phyloP scores from a whole-genome alignment of 2,113 vertebrate genomes.

The Muntiacus muntjak region DNA sequence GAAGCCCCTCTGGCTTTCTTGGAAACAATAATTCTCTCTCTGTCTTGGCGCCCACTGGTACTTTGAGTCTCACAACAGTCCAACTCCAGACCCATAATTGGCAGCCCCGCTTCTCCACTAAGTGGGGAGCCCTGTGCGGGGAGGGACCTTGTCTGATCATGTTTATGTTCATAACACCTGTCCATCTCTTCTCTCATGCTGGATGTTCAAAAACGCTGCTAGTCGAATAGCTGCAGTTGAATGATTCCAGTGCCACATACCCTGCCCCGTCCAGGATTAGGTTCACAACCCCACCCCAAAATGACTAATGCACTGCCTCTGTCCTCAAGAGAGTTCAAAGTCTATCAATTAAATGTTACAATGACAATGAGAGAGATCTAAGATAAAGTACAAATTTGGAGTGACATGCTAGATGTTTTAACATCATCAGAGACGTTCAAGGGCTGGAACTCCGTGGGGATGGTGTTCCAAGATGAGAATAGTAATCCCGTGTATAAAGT shows the following conservation, averaged over 20 bases:
- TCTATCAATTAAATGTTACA: background rate
- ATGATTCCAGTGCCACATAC: fast-evolving
- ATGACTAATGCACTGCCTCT: background rate
- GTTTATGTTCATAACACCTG: background rate
- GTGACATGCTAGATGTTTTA: background rate
- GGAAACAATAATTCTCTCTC: background rate
- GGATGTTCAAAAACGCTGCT: fast-evolving
- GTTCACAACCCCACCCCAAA: background rate
- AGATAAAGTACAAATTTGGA: background rate
- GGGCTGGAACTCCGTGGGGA: background rate
- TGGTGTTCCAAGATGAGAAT: background rate
- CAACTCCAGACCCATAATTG: fast-evolving
- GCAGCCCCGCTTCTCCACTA: no score
- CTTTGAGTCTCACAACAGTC: background rate
- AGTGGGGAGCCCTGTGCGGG: fast-evolving
- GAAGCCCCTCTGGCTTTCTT: background rate
- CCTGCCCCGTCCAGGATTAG: fast-evolving
- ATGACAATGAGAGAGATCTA: background rate
- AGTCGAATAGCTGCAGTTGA: background rate
- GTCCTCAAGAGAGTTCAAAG: background rate
- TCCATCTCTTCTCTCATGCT: fast-evolving
- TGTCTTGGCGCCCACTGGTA: fast-evolving
- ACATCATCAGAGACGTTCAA: background rate
- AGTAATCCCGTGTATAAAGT: fast-evolving
- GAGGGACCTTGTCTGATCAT: background rate